Base-by-base conservation (phyloP, 2,797 vertebrate genomes). In the Lepus townsendii region DNA sequence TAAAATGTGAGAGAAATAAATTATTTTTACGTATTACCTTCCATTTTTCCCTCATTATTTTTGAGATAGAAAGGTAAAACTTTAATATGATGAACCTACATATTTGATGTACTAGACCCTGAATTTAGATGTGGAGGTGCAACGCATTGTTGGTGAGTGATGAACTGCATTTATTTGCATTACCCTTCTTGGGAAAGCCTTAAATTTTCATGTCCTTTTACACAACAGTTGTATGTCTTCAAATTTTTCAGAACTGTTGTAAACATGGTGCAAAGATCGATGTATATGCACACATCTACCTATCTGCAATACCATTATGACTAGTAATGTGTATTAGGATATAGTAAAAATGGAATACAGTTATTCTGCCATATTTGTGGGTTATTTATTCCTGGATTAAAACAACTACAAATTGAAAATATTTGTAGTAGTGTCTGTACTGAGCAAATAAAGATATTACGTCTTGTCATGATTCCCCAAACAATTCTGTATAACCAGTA, bases 51-150 rank as follows among this genome's bases (percentile, higher is more conserved):
- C 26, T 77, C 22, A 57, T 52, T 76, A 63, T 27, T 86, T 77
- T 93, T 73, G 14, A 83, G 26, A 82, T 2, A 52, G 22, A 60
- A 73, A 93, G 20, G 35, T 91, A 65, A 94, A 57, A 65, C 60
- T 71, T 30, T 1, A 90, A 62, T 57, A 72, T 24, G 16, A 1
- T 38, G 12, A 85, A 78, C 26, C 91, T 83, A 3, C 32, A 52
- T 83, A 54, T 50, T 92, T 87, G n/a, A 50, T 27, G 5, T 63
- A 69, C 32, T 42, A 47, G 65, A 89, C 63, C 35, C 50, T 63
- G 35, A 78, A 13, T 73, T 84, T 75, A 63, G 26, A 71, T 2
- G 85, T 30, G 26, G 13, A 65, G 2, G 9, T 65, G 71, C 7
- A 72, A 52, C 22, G 35, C 30, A 68, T 22, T 76, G 95, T 72